phyloP scores from a whole-genome alignment of 37 sponge, comb jelly and placozoan species.

The Geodia barretti region DNA sequence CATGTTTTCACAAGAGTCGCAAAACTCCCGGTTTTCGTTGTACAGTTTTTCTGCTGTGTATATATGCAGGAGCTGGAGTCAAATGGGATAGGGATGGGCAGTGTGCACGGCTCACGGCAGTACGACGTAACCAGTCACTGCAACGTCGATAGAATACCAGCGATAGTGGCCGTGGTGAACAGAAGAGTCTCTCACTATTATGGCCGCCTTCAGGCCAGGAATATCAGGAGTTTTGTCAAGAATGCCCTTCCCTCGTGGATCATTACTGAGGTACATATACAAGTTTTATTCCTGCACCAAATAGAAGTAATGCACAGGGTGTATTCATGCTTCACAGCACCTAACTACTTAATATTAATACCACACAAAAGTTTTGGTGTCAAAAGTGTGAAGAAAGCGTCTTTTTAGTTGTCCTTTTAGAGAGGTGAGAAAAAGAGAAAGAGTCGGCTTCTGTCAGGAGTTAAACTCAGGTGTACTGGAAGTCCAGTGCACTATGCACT shows the following conservation, averaged over 20 bases:
- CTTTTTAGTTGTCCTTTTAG: too few species aligned
- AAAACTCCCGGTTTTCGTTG: too few species aligned
- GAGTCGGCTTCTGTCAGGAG: too few species aligned
- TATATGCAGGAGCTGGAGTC: constrained; percentile 23
- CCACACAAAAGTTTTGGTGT: too few species aligned
- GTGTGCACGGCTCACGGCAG: constrained; percentile 24
- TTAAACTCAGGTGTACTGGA: too few species aligned
- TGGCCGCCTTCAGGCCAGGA: constrained; percentile 1
- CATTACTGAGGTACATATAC: constrained; percentile 23
- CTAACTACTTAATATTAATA: too few species aligned
- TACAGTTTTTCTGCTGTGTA: too few species aligned
- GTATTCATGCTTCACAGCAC: background rate
- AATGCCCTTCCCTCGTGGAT: constrained; percentile 7
- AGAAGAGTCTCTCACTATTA: constrained; percentile 26
- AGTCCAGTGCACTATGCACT: too few species aligned
- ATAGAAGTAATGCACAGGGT: background rate
- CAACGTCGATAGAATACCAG: constrained; percentile 51
- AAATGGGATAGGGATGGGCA: constrained; percentile 51
- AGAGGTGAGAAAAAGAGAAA: too few species aligned
- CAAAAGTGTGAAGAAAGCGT: too few species aligned
- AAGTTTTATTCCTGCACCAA: too few species aligned
- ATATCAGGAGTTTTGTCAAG: constrained; percentile 21
- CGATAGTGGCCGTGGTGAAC: constrained; percentile 57
- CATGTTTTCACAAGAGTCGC: too few species aligned
- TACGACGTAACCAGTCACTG: constrained; percentile 28